Conservation (phyloP, 2,113 vertebrate genomes). For the Myotis brandtii region DNA sequence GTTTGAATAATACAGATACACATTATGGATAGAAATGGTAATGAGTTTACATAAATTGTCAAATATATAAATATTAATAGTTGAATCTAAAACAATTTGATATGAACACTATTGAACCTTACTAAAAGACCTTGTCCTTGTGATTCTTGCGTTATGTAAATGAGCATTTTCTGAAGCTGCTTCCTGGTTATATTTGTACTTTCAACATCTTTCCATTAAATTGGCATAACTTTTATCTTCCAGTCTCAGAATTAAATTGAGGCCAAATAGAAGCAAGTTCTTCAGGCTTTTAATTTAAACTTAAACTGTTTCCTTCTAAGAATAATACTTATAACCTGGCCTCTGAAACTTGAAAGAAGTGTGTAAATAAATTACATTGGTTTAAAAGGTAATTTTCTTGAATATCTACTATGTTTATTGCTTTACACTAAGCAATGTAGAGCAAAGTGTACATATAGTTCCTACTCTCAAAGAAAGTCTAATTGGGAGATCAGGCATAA, state of each 20-base stretch:
- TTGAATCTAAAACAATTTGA: slow-evolving; percentile 21
- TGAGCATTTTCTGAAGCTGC: neutral
- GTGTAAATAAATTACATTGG: slow-evolving; percentile 11
- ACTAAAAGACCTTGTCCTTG: neutral
- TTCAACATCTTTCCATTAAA: neutral
- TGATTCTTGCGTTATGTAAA: slow-evolving; percentile 22
- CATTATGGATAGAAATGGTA: neutral
- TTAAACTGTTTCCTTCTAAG: slow-evolving; percentile 41
- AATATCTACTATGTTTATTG: slow-evolving; percentile 18
- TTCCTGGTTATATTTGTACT: slow-evolving; percentile 6
- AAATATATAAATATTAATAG: neutral
- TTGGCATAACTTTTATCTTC: slow-evolving; percentile 39
- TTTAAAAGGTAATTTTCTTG: slow-evolving; percentile 25
- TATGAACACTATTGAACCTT: neutral
- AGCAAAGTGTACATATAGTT: neutral
- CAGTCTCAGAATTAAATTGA: slow-evolving; percentile 47
- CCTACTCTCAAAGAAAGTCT: neutral
- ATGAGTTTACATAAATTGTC: neutral
- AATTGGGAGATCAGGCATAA: neutral
- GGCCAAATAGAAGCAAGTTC: slow-evolving; percentile 21
- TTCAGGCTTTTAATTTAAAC: slow-evolving; percentile 52
- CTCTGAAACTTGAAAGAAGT: neutral
- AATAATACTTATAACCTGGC: neutral
- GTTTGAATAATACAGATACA: neutral
- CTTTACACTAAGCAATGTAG: neutral